These are phyloP conservation scores for Cyphomyrus plagiostoma DNA, from an alignment of 2,113 vertebrate species.

Conservation along the genomic window DNA sequence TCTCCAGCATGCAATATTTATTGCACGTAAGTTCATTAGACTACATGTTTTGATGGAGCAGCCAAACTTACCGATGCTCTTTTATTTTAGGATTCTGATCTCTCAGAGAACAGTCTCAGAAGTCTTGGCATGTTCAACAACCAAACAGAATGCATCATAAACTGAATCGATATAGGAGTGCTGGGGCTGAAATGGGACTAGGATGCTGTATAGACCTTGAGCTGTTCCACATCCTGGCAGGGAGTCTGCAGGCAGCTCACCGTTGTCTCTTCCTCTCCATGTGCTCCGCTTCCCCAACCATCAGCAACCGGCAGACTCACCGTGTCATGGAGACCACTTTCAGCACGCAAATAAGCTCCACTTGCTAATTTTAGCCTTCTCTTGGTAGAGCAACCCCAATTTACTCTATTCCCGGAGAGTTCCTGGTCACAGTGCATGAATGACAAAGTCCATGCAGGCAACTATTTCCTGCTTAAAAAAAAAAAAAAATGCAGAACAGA, in stretches of 20 bases:
- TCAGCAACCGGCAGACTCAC: background rate
- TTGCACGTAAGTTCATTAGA: background rate
- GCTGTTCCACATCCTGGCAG: background rate
- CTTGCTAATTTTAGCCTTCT: background rate
- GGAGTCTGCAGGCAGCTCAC: background rate
- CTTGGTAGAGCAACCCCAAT: background rate
- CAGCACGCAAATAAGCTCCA: background rate
- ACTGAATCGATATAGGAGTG: background rate
- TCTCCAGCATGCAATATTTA: background rate
- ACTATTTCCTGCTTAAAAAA: background rate
- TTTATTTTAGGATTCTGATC: background rate
- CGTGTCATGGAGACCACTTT: background rate
- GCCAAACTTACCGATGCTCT: background rate
- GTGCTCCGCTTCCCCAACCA: background rate
- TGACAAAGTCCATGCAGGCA: background rate
- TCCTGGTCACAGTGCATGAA: background rate
- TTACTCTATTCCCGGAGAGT: background rate
- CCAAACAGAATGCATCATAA: background rate
- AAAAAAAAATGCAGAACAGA: background rate
- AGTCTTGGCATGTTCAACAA: background rate
- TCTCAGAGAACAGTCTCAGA: background rate
- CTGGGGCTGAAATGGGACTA: background rate
- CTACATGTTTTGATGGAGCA: background rate
- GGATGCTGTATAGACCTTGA: background rate
- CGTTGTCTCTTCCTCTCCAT: background rate